Conservation (phyloP, 2,797 vertebrate species). For the Glossophaga mutica region DNA sequence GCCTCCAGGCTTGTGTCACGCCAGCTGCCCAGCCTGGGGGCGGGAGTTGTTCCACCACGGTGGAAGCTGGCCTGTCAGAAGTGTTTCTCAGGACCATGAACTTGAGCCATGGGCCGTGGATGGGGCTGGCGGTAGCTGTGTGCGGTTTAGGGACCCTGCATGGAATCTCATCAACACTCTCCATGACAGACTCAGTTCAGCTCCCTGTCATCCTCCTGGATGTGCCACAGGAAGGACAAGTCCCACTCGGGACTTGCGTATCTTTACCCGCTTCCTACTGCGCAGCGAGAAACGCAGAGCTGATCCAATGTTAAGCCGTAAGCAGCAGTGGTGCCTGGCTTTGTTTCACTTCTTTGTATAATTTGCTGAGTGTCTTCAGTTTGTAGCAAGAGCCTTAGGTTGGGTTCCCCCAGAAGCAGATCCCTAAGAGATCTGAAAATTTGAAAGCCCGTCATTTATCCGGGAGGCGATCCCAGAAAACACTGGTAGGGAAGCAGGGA, state of each 20-base stretch:
- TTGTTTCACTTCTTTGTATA: neutral
- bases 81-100: neutral
- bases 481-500: neutral
- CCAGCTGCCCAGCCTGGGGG: neutral
- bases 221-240: neutral
- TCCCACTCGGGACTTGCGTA: too few species aligned
- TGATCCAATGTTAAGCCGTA: neutral
- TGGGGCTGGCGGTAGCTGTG: neutral
- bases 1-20: neutral
- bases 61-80: neutral
- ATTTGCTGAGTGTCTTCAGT: neutral
- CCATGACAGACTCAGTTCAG: neutral
- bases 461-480: neutral
- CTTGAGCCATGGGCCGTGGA: neutral
- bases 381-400: neutral
- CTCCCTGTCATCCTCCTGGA: neutral
- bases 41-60: neutral
- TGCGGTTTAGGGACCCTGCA: rapidly evolving
- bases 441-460: neutral
- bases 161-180: neutral
- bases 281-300: neutral
- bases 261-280: neutral
- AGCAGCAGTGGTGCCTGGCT: neutral
- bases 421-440: neutral
- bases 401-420: neutral